phyloP scores from a whole-genome alignment of 1,140 invertebrate species.

The Ceratoteleas bidentatus region DNA sequence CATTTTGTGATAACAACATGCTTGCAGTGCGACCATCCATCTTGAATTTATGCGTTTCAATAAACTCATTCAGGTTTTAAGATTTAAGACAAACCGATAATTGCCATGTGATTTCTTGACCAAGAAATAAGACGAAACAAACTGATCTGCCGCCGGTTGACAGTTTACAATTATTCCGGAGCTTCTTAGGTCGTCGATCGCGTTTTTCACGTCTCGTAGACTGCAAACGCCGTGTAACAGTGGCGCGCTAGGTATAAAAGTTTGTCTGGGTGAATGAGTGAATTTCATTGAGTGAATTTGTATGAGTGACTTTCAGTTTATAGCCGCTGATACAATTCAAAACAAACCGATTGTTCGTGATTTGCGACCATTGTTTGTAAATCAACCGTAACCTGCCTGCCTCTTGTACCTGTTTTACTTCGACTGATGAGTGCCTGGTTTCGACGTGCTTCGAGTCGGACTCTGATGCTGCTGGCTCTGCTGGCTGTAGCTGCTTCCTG shows the following conservation, averaged over 20 bases:
- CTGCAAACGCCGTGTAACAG: neutral
- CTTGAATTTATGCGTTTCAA: neutral
- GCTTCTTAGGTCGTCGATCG: neutral
- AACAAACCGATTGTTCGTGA: neutral
- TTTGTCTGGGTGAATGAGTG: neutral
- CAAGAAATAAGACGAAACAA: neutral
- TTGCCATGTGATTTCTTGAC: neutral
- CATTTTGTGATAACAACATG: neutral
- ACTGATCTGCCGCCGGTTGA: neutral
- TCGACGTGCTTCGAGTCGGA: neutral
- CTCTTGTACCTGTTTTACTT: neutral
- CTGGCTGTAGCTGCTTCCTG: neutral
- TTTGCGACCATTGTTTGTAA: neutral
- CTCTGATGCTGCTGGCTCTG: neutral
- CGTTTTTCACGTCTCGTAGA: neutral
- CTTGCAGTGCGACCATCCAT: slow-evolving; percentile 1
- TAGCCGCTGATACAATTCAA: neutral
- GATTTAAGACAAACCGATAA: neutral
- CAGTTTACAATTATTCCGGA: neutral
- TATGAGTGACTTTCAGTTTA: neutral
- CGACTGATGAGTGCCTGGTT: neutral
- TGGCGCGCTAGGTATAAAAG: neutral
- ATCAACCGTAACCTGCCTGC: neutral
- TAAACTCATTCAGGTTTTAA: neutral
- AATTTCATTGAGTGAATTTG: neutral